A percentile compares a stretch with the other conserved stretches of the same genome.
These are phyloP conservation scores for Alviniconcha marisindica DNA, from an alignment of 1,140 invertebrate species.

Conservation along the genomic window DNA sequence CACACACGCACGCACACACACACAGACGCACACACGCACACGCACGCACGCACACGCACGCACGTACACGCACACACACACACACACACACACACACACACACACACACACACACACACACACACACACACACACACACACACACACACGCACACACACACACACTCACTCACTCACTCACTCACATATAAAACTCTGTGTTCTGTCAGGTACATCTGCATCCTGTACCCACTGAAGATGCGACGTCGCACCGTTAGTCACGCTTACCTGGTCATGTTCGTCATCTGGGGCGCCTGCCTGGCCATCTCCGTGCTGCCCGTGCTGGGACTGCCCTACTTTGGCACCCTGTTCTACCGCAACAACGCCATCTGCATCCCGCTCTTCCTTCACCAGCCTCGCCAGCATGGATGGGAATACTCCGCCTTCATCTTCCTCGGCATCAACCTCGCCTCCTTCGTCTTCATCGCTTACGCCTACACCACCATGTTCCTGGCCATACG, in stretches of 20 bases:
- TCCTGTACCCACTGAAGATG: constrained; percentile 80
- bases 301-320: constrained; percentile 82
- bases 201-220: constrained; percentile 77
- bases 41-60: no score
- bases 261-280: constrained; percentile 78
- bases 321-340: constrained; percentile 80
- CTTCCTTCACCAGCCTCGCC: constrained; percentile 71
- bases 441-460: constrained; percentile 74
- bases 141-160: neutral
- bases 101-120: constrained; percentile 3
- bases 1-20: no score
- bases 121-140: neutral
- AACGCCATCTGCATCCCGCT: constrained; percentile 75
- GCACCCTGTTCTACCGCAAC: constrained; percentile 69
- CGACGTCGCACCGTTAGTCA: constrained; percentile 57
- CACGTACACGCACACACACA: no score
- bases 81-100: constrained; percentile 3
- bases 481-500: constrained; percentile 82
- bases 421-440: constrained; percentile 70
- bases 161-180: neutral
- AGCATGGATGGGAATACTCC: constrained; percentile 74
- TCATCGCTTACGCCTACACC: constrained; percentile 72
- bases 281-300: constrained; percentile 83
- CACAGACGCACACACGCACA: no score
- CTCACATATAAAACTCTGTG: neutral